These are phyloP conservation scores for Sphyrna mokarran DNA, from an alignment of 2,113 vertebrate species.

Conservation along the genomic window DNA sequence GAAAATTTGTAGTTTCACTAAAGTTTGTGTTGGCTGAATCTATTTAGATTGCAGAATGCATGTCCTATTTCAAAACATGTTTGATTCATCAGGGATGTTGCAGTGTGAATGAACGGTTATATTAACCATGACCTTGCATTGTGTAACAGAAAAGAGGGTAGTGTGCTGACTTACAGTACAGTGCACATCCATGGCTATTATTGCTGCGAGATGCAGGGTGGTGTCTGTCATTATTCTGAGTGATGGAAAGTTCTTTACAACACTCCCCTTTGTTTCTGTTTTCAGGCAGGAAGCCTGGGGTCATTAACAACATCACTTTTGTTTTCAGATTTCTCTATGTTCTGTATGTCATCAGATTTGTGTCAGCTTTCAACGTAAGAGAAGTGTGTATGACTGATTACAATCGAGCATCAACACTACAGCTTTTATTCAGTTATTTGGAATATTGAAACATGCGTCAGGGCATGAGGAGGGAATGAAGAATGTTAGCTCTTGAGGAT, in stretches of 20 bases:
- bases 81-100: not conserved
- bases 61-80: not conserved
- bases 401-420: not conserved
- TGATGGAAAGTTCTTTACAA: not conserved
- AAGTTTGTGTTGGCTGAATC: not conserved
- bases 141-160: not conserved
- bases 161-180: not conserved
- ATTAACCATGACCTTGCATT: not conserved
- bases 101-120: not conserved
- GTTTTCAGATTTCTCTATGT: not conserved
- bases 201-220: not conserved
- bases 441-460: not conserved
- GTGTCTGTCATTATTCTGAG: not conserved
- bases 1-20: not conserved
- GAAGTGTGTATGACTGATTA: not conserved
- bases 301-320: not conserved
- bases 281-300: not conserved
- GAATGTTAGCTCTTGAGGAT: not conserved
- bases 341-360: not conserved
- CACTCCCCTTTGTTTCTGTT: not conserved
- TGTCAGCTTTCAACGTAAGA: not conserved
- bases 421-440: conserved; percentile 11
- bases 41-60: not conserved
- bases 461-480: not conserved
- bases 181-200: not conserved